Conservation (phyloP, 2,113 vertebrate genomes). For the Xyrauchen texanus region DNA sequence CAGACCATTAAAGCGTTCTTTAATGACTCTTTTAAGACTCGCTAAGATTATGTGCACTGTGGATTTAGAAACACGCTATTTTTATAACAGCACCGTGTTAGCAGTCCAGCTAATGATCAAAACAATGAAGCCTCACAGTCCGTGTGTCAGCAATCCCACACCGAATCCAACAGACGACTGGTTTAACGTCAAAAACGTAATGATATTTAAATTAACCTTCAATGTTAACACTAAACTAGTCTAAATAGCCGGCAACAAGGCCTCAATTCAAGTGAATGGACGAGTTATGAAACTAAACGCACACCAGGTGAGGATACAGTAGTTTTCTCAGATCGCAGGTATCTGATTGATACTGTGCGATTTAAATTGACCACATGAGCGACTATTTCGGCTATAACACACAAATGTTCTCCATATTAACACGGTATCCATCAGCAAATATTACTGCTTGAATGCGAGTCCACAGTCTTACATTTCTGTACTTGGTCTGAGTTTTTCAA, state of each 20-base stretch:
- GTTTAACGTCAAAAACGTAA: background rate
- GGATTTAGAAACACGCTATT: background rate
- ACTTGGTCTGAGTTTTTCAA: constrained; percentile 43
- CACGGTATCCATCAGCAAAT: background rate
- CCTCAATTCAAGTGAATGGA: background rate
- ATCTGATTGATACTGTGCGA: background rate
- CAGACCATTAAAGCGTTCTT: background rate
- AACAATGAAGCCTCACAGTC: constrained; percentile 35
- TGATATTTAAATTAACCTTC: background rate
- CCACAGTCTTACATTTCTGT: constrained; percentile 50
- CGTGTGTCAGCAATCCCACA: background rate
- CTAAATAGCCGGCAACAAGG: background rate
- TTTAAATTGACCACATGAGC: background rate
- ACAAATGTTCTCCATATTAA: background rate
- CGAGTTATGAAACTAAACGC: background rate
- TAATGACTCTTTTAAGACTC: background rate
- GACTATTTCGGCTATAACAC: background rate
- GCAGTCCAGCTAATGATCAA: constrained; percentile 30
- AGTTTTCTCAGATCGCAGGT: background rate
- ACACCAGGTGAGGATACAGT: background rate
- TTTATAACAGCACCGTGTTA: background rate
- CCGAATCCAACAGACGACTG: background rate
- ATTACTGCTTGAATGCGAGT: background rate
- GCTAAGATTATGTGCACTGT: background rate
- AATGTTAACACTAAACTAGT: background rate